phyloP scores from a whole-genome alignment of 2,113 vertebrate species.

The Conger conger region DNA sequence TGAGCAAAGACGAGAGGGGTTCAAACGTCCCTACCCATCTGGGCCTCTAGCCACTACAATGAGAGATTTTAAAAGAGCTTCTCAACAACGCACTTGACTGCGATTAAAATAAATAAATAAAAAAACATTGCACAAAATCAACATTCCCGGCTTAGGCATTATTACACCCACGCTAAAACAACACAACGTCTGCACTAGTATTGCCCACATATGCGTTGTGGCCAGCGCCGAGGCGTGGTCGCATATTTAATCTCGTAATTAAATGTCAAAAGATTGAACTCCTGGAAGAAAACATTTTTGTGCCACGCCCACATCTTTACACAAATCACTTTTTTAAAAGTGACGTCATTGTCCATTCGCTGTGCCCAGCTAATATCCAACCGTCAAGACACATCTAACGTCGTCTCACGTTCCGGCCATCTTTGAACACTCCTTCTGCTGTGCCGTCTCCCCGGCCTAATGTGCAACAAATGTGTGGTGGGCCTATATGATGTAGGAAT shows the following conservation, averaged over 20 bases:
- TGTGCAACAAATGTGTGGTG: slow-evolving; percentile 55
- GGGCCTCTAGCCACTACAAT: background rate
- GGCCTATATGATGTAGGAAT: slow-evolving; percentile 48
- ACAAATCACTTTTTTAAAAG: background rate
- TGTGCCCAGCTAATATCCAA: background rate
- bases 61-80: background rate
- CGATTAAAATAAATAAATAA: too few relatives aligned
- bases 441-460: slow-evolving; percentile 1
- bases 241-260: background rate
- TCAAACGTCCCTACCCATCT: background rate
- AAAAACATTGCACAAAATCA: background rate
- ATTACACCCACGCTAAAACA: background rate
- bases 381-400: background rate
- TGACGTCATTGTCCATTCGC: background rate
- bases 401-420: background rate
- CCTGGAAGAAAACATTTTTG: slow-evolving; percentile 36
- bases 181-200: background rate
- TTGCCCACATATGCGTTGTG: background rate
- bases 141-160: background rate
- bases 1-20: background rate
- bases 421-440: background rate
- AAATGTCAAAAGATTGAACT: slow-evolving; percentile 75
- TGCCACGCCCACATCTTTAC: background rate
- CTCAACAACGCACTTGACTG: background rate
- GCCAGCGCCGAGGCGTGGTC: background rate